Conservation (phyloP, 2,113 vertebrate genomes). For the Zosterops hypoxanthus region DNA sequence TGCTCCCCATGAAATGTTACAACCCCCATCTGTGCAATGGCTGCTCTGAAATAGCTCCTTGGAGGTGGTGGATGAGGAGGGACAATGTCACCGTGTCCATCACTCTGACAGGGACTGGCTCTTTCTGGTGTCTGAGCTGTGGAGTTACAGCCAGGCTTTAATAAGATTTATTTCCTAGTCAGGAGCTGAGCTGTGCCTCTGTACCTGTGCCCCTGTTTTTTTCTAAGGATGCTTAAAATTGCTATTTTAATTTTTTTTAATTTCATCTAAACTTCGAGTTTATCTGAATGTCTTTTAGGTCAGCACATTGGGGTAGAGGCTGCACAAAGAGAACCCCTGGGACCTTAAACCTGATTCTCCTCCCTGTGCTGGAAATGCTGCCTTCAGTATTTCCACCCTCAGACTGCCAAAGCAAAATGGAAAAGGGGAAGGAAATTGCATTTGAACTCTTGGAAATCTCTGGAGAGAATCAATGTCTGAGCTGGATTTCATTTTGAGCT, state of each 20-base stretch:
- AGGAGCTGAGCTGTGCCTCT: neutral
- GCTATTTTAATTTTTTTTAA: neutral
- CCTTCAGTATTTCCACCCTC: neutral
- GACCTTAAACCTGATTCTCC: neutral
- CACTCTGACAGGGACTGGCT: slow-evolving; percentile 5
- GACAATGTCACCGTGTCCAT: neutral
- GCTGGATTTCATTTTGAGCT: neutral
- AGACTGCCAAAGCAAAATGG: neutral
- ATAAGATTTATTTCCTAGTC: neutral
- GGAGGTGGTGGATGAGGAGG: neutral
- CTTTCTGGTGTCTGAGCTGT: neutral
- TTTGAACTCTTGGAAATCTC: neutral
- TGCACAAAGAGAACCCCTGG: neutral
- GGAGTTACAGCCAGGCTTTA: neutral
- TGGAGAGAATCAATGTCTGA: neutral
- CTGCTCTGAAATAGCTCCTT: neutral
- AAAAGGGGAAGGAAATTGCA: neutral
- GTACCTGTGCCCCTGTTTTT: neutral
- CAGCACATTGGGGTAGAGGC: neutral
- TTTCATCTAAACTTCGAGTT: neutral
- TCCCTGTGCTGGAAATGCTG: neutral
- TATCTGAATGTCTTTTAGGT: neutral
- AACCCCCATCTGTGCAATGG: neutral
- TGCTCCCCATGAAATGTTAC: neutral
- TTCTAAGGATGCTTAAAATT: neutral